Percentiles rank a stretch among this genome's conserved stretches.
phyloP scores from a whole-genome alignment of 2,113 vertebrate species.

The Otolemur garnettii region DNA sequence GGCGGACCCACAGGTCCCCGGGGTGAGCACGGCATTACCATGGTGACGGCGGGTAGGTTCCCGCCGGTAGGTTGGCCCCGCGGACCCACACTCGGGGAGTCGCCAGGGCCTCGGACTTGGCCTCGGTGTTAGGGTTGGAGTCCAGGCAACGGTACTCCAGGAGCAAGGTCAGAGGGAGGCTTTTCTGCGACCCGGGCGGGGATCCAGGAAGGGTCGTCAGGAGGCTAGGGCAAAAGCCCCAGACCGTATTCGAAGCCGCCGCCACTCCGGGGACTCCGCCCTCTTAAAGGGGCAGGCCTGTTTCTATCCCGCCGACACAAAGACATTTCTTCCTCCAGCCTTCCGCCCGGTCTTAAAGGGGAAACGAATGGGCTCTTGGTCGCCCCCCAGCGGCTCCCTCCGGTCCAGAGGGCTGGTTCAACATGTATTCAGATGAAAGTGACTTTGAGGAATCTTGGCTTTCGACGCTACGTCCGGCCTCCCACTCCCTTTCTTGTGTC shows the following conservation, averaged over 20 bases:
- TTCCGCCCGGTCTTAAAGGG: constrained; percentile 78
- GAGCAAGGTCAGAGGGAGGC: neutral
- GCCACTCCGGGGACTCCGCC: constrained; percentile 70
- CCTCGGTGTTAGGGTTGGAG: neutral
- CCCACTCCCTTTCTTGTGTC: neutral
- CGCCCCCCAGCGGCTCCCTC: neutral
- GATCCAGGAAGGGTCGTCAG: neutral
- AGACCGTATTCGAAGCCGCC: constrained; percentile 68
- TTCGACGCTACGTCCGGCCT: neutral
- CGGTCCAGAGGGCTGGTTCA: neutral
- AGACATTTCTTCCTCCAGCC: neutral
- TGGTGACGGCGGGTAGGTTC: constrained; percentile 60
- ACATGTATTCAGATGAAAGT: neutral
- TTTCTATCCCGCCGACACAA: constrained; percentile 71
- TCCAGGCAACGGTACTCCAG: neutral
- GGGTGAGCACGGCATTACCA: constrained; percentile 73
- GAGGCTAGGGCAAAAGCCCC: neutral
- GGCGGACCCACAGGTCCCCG: neutral
- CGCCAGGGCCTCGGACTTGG: neutral
- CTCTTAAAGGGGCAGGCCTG: constrained; percentile 71
- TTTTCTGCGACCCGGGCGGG: neutral
- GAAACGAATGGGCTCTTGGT: constrained; percentile 21
- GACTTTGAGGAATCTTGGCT: neutral
- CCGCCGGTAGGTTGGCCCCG: neutral
- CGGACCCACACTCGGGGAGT: neutral